Evolutionary conservation across 2,888 invertebrate species (phyloP).

Genomic region (Lithophane socia): DNA sequence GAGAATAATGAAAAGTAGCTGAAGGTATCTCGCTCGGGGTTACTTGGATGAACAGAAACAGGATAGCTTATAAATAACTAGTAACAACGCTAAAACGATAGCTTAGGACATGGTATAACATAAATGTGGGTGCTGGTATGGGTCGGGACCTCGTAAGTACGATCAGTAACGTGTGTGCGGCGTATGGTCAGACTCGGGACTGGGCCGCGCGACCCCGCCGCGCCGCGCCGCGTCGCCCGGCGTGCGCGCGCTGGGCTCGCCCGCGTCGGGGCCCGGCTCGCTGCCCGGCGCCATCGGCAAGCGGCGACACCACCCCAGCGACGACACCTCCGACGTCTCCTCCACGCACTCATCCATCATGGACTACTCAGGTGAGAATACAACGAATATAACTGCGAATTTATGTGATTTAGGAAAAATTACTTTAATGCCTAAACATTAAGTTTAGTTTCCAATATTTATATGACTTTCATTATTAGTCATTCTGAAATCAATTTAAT

Average conservation of each 20-base stretch:
- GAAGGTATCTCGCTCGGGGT: not conserved
- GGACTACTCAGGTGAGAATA: conserved; percentile 94
- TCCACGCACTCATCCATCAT: conserved; percentile 96
- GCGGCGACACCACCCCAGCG: conserved; percentile 92
- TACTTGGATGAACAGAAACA: not conserved
- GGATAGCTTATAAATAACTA: conserved; percentile 2
- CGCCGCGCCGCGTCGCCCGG: conserved; percentile 96
- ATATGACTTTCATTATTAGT: not conserved
- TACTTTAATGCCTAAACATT: not conserved
- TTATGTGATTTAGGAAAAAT: not conserved
- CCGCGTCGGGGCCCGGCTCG: conserved; percentile 90
- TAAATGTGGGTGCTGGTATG: conserved; percentile 31
- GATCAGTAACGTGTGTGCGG: not conserved
- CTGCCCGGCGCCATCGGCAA: conserved; percentile 96
- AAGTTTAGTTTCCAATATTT: no score
- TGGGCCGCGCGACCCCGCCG: conserved; percentile 96
- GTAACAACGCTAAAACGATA: not conserved
- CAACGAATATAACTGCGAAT: not conserved
- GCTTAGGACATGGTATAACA: conserved; percentile 20
- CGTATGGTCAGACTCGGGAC: conserved; percentile 93
- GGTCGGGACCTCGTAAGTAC: not conserved
- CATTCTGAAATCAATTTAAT: not conserved
- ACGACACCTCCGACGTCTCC: conserved; percentile 96
- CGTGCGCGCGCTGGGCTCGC: conserved; percentile 95
- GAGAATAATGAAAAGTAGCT: not conserved